phyloP scores from a whole-genome alignment of 2,113 vertebrate genomes.

The Nyctereutes procyonoides region DNA sequence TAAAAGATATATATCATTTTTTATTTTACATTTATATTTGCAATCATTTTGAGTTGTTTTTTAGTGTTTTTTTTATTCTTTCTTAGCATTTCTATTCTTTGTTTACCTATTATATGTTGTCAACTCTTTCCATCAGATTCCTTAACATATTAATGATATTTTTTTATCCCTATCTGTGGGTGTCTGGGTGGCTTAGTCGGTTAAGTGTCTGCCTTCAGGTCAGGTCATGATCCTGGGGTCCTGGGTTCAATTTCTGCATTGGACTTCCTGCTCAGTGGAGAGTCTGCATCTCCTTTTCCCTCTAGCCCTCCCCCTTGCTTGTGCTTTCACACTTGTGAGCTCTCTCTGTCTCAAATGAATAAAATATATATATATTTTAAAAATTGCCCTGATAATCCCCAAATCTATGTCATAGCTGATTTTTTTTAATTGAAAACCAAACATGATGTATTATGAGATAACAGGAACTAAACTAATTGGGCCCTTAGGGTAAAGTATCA shows the following conservation, averaged over 20 bases:
- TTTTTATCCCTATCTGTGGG: background rate
- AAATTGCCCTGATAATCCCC: background rate
- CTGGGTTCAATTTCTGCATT: background rate
- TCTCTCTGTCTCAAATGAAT: background rate
- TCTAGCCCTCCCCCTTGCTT: background rate
- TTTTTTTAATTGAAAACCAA: background rate
- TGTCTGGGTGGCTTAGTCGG: background rate
- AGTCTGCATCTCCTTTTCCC: background rate
- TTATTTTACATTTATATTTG: background rate
- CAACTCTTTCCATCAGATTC: background rate
- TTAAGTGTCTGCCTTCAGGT: background rate
- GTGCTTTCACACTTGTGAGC: background rate
- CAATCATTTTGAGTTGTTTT: background rate
- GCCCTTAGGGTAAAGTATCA: background rate
- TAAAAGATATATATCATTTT: background rate
- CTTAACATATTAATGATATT: background rate
- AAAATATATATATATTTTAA: background rate
- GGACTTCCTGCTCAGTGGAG: background rate
- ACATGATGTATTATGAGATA: no score
- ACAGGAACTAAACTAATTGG: background rate
- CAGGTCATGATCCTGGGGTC: background rate
- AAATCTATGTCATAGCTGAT: background rate
- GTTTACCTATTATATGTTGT: background rate
- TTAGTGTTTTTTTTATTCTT: background rate
- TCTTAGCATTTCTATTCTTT: background rate